phyloP scores from a whole-genome alignment of 92 coral and sea anemone genomes.

The Plumapathes pennacea region DNA sequence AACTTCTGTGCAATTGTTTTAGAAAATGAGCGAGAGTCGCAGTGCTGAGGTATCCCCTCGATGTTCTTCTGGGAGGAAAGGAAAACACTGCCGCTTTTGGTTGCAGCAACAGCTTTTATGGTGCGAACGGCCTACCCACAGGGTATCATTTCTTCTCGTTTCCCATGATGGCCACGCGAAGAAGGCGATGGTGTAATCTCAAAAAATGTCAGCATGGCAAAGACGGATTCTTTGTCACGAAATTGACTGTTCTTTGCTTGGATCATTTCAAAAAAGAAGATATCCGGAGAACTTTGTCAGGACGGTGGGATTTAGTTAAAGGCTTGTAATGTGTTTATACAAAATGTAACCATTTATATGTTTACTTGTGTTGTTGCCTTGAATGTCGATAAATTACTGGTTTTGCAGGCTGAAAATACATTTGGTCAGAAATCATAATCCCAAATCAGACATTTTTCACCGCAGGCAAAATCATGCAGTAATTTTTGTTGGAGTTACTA shows the following conservation, averaged over 20 bases:
- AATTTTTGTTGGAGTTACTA: too few species aligned
- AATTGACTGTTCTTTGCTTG: slow-evolving; percentile 12
- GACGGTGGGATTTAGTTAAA: slow-evolving; percentile 24
- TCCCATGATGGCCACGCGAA: slow-evolving; percentile 13
- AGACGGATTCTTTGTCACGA: slow-evolving; percentile 21
- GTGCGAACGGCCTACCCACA: slow-evolving; percentile 8
- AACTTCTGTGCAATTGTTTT: too few species aligned
- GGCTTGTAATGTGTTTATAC: slow-evolving; percentile 16
- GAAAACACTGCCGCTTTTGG: slow-evolving; percentile 30
- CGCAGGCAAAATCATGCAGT: too few species aligned
- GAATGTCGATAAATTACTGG: too few species aligned
- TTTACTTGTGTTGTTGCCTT: too few species aligned
- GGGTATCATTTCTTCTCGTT: slow-evolving; percentile 22
- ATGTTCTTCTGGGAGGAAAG: slow-evolving; percentile 27
- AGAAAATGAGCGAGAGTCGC: too few species aligned
- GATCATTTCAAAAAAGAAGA: slow-evolving; percentile 34
- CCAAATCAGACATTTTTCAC: too few species aligned
- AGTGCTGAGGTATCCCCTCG: too few species aligned
- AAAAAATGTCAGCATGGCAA: slow-evolving; percentile 22
- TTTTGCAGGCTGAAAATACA: too few species aligned
- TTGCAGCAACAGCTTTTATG: slow-evolving; percentile 13
- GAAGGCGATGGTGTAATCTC: slow-evolving; percentile 22
- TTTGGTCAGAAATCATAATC: too few species aligned
- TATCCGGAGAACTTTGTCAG: slow-evolving; percentile 8
- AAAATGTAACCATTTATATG: too few species aligned